A percentile compares a stretch with the other conserved stretches of the same genome.
phyloP scores from a whole-genome alignment of 2,797 vertebrate genomes.

The Pangasius mekongensis region DNA sequence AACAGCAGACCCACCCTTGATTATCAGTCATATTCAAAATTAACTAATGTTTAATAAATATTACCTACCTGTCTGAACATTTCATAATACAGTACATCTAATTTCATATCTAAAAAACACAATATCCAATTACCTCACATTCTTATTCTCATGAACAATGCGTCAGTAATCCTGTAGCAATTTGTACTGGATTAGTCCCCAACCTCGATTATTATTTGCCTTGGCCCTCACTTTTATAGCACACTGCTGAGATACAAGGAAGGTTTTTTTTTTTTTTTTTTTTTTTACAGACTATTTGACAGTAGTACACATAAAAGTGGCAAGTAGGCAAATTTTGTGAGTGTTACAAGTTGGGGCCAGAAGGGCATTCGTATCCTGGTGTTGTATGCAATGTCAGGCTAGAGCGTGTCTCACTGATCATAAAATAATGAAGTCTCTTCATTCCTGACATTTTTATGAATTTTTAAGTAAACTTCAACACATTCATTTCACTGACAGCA shows the following conservation, averaged over 20 bases:
- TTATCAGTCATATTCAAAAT: neutral
- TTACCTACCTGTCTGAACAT: neutral
- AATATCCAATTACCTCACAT: constrained; percentile 2
- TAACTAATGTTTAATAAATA: neutral
- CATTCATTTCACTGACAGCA: neutral
- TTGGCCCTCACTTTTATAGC: constrained; percentile 44
- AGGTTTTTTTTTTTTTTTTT: neutral
- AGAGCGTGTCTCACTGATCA: constrained; percentile 19
- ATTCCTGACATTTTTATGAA: neutral
- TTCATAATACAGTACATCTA: neutral
- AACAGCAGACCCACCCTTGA: neutral
- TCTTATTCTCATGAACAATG: constrained; percentile 22
- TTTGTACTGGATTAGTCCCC: constrained; percentile 32
- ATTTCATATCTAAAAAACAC: neutral
- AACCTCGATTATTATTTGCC: constrained; percentile 45
- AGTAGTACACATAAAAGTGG: constrained; percentile 40
- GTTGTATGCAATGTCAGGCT: constrained; percentile 24
- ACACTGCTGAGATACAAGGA: constrained; percentile 36
- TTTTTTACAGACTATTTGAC: constrained; percentile 38
- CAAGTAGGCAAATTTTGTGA: constrained; percentile 45
- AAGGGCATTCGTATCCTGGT: constrained; percentile 27
- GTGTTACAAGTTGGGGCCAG: constrained; percentile 51
- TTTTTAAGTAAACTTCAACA: neutral
- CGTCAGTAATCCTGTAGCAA: constrained; percentile 34
- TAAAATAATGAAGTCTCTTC: constrained; percentile 8